Base-by-base conservation (phyloP, 2,888 invertebrate species). In the Synanthedon andrenaeformis region DNA sequence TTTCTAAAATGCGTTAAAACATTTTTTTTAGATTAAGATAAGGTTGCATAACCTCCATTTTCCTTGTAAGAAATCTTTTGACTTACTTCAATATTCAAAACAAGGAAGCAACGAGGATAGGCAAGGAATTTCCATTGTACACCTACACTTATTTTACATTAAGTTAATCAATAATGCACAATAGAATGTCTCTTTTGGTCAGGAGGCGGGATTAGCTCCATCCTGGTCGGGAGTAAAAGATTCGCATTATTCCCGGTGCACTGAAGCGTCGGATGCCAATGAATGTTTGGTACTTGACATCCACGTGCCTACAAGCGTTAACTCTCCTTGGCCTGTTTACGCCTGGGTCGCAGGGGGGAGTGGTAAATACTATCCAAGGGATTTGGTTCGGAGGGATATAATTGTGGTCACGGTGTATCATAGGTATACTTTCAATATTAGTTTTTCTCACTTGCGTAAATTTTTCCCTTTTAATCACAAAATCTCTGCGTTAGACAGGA, bases 231-330 rank as follows among this genome's bases (percentile, higher is more conserved):
- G 70, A 3, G 59, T 76, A 0, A 65, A 81, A 35, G 76, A 82
- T 49, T 62, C 79, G 0, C 65, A 58, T 13, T 67, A 66, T 13
- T 55, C 67, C 1, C 65, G 66, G 6, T 83, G 84, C 57, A 64
- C 74, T 0, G 3, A 62, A 5, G 59, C 64, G 6, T 77, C 79
- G 0, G 52, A 60, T 70, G 84, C 50, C 41, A 91, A 91, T 58
- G 91, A 92, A 59, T 93, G 93, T 62, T 79, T 93, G 1, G 89
- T 89, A 59, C 72, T 93, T 53, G 92, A 92, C 60, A 90, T 92
- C 3, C 90, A 91, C 67, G 84, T 88, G 4, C 92, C 92, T 41
- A 72, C 88, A 54, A 62, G 74, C 2, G 62, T 64, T 53, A 73
- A 58, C 2, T 55, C 57, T 2, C 64, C 60, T 4, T 73, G 76